Evolutionary conservation across 2,888 invertebrate species (phyloP).

Genomic region (Eudemis profundana): DNA sequence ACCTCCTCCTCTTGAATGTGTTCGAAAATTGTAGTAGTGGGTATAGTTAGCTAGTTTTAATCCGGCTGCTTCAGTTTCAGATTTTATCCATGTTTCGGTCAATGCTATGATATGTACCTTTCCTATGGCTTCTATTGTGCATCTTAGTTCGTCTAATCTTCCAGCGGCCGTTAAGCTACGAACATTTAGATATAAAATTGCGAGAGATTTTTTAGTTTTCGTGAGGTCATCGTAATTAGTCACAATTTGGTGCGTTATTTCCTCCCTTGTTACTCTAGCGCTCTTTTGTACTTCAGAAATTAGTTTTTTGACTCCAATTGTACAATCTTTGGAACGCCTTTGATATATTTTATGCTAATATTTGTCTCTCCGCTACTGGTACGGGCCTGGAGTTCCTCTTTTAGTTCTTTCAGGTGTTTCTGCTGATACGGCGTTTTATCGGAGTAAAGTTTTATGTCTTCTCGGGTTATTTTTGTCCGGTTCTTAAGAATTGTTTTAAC

Average conservation of each 20-base stretch:
- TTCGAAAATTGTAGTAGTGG: constrained; percentile 6
- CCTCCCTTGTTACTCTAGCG: background rate
- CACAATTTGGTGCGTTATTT: constrained; percentile 1
- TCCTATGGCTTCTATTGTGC: constrained; percentile 2
- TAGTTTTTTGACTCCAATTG: constrained; percentile 4
- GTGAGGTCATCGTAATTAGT: constrained; percentile 6
- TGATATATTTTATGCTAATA: constrained; percentile 5
- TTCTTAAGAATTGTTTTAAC: constrained; percentile 12
- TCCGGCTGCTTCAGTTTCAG: background rate
- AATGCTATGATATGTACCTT: constrained; percentile 7
- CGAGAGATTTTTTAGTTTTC: constrained; percentile 3
- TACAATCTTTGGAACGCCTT: constrained; percentile 1
- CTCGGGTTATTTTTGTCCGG: background rate
- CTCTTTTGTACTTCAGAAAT: background rate
- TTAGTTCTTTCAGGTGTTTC: background rate
- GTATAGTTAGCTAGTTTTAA: constrained; percentile 1
- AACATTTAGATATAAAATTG: constrained; percentile 2
- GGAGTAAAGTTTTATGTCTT: background rate
- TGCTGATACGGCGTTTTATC: constrained; percentile 10
- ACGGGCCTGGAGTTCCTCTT: constrained; percentile 5
- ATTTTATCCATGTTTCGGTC: constrained; percentile 5
- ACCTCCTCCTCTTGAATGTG: constrained; percentile 1
- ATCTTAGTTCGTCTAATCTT: constrained; percentile 1
- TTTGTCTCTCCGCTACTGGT: background rate
- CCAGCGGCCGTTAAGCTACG: constrained; percentile 2